These are phyloP conservation scores for Leuciscus idus DNA, from an alignment of 2,113 vertebrate genomes.

Conservation along the genomic window DNA sequence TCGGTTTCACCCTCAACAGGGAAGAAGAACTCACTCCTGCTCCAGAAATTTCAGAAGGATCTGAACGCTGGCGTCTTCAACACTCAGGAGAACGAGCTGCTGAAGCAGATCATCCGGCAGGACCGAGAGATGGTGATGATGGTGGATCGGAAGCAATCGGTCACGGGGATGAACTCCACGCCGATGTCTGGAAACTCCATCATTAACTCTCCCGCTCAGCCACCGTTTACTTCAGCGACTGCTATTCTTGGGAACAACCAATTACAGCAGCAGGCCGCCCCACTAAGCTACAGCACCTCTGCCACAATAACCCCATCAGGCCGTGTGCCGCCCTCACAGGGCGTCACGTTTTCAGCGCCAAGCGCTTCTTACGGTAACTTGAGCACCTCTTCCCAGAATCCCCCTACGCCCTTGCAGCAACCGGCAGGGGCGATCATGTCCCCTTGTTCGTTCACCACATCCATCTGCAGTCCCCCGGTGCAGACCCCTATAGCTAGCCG, in stretches of 20 bases:
- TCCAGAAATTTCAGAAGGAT: slow-evolving; percentile 99
- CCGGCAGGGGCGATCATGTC: slow-evolving; percentile 87
- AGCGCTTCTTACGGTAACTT: slow-evolving; percentile 85
- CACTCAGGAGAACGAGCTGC: slow-evolving; percentile 97
- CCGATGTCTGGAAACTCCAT: slow-evolving; percentile 85
- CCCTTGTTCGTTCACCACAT: slow-evolving; percentile 88
- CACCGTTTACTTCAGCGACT: slow-evolving; percentile 73
- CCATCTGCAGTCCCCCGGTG: slow-evolving; percentile 86
- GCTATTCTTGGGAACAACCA: slow-evolving; percentile 73
- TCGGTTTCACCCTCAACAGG: slow-evolving; percentile 76
- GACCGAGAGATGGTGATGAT: slow-evolving; percentile 96
- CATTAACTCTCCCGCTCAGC: slow-evolving; percentile 87
- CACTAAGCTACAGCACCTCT: slow-evolving; percentile 82
- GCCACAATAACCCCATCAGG: slow-evolving; percentile 79
- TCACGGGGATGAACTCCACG: slow-evolving; percentile 81
- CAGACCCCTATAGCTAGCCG: slow-evolving; percentile 90
- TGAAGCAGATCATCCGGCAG: slow-evolving; percentile 98
- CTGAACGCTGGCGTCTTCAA: slow-evolving; percentile 98
- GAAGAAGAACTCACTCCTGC: slow-evolving; percentile 97
- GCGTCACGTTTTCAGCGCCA: slow-evolving; percentile 76
- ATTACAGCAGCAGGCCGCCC: slow-evolving; percentile 82
- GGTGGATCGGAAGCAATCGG: slow-evolving; percentile 82
- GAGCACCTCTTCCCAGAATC: slow-evolving; percentile 81
- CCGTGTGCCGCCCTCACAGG: slow-evolving; percentile 82
- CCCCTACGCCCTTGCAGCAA: slow-evolving; percentile 80